Evolutionary conservation across 2,113 vertebrate species (phyloP).

Genomic region (Peromyscus maniculatus): DNA sequence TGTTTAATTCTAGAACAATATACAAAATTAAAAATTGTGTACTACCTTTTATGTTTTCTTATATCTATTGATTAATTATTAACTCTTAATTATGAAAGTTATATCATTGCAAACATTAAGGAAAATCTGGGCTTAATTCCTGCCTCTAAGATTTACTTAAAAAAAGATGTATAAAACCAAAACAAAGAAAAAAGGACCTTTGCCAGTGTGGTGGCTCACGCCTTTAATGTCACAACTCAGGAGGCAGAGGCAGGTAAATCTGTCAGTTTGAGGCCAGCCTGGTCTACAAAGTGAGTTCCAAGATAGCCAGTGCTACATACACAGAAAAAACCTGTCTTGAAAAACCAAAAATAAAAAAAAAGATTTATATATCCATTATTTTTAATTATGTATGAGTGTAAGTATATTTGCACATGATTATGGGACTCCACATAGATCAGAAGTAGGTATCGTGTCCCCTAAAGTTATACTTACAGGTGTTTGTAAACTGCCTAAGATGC

Average conservation of each 20-base stretch:
- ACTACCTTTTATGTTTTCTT: not conserved
- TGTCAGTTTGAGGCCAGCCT: too few species aligned
- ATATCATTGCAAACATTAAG: not conserved
- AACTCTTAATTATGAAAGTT: not conserved
- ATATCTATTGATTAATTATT: not conserved
- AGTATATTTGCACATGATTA: not conserved
- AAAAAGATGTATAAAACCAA: not conserved
- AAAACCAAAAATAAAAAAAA: too few species aligned
- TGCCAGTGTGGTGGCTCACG: too few species aligned
- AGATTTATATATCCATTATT: not conserved
- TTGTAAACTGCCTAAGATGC: not conserved
- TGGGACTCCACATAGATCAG: not conserved
- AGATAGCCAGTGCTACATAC: too few species aligned
- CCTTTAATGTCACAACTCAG: too few species aligned
- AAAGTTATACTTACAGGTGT: not conserved
- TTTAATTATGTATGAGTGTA: not conserved
- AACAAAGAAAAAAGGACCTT: too few species aligned
- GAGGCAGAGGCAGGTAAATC: too few species aligned
- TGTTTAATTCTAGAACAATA: not conserved
- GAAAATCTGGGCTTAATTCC: not conserved
- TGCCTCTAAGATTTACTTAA: not conserved
- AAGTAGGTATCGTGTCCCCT: not conserved
- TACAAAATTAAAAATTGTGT: not conserved
- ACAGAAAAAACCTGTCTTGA: too few species aligned
- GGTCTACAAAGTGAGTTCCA: too few species aligned